phyloP scores from a whole-genome alignment of 2,797 vertebrate species.

The Anomalospiza imberbis region DNA sequence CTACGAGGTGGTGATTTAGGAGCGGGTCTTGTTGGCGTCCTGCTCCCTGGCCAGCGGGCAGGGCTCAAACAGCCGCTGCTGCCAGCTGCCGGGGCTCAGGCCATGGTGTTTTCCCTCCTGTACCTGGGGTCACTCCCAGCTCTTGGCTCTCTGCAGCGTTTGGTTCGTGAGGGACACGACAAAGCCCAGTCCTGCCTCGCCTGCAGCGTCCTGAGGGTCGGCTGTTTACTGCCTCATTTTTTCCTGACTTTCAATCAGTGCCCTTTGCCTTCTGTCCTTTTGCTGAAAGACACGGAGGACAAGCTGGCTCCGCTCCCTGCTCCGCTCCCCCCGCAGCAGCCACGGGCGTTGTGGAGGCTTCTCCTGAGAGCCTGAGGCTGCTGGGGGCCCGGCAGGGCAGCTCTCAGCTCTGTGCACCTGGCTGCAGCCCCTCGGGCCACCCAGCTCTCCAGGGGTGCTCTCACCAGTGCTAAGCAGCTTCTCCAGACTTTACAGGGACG shows the following conservation, averaged over 20 bases:
- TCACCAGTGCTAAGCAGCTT: background rate
- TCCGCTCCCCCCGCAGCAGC: background rate
- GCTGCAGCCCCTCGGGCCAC: no score
- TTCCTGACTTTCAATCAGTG: background rate
- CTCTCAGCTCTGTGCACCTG: background rate
- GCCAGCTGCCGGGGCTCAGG: background rate
- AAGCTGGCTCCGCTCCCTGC: background rate
- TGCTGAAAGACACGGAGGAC: background rate
- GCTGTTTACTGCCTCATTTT: background rate
- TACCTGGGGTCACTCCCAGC: background rate
- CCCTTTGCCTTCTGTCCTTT: background rate
- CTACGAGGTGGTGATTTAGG: background rate
- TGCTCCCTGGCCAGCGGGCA: no score
- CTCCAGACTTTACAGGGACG: background rate
- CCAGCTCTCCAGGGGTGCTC: background rate
- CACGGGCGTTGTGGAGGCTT: accelerated
- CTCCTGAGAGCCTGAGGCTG: background rate
- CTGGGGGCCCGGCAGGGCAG: background rate
- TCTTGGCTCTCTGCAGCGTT: background rate
- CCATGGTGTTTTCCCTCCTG: background rate
- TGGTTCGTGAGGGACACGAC: background rate
- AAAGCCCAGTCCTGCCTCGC: background rate
- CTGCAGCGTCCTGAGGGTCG: background rate
- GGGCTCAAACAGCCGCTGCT: background rate
- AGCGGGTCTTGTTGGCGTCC: no score